Percentiles rank a stretch among this genome's conserved stretches.
phyloP scores from a whole-genome alignment of 2,113 vertebrate species.

The Ursus arctos region DNA sequence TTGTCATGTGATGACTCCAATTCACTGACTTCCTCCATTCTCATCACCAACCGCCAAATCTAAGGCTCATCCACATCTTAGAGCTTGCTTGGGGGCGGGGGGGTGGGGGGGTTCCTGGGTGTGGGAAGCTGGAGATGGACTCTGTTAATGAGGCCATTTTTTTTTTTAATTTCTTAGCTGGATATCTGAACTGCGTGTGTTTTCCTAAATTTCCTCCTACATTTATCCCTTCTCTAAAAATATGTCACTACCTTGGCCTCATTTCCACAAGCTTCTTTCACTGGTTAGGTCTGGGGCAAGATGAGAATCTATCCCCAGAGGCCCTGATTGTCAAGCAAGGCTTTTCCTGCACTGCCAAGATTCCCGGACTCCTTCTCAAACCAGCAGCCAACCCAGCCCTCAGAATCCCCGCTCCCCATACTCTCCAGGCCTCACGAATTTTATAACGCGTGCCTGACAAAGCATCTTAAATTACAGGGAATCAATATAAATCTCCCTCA shows the following conservation, averaged over 20 bases:
- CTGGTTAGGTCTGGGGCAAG: neutral
- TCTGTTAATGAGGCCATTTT: neutral
- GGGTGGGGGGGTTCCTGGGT: neutral
- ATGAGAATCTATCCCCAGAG: neutral
- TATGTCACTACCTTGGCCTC: neutral
- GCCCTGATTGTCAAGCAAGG: neutral
- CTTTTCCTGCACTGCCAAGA: neutral
- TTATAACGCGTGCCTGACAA: neutral
- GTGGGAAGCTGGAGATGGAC: neutral
- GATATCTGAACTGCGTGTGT: neutral
- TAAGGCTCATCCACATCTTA: neutral
- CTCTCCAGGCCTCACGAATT: neutral
- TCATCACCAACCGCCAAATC: neutral
- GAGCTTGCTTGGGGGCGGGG: neutral
- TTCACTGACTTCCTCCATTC: neutral
- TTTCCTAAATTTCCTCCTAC: neutral
- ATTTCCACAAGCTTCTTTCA: neutral
- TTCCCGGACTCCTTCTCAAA: neutral
- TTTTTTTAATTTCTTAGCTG: neutral
- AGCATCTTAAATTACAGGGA: conserved; percentile 42
- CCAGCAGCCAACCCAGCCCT: neutral
- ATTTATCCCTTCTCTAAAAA: neutral
- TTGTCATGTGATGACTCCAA: neutral
- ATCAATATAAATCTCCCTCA: conserved; percentile 53
- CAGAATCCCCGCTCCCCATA: neutral